phyloP scores from a whole-genome alignment of 2,113 vertebrate genomes.

The Antechinus flavipes region DNA sequence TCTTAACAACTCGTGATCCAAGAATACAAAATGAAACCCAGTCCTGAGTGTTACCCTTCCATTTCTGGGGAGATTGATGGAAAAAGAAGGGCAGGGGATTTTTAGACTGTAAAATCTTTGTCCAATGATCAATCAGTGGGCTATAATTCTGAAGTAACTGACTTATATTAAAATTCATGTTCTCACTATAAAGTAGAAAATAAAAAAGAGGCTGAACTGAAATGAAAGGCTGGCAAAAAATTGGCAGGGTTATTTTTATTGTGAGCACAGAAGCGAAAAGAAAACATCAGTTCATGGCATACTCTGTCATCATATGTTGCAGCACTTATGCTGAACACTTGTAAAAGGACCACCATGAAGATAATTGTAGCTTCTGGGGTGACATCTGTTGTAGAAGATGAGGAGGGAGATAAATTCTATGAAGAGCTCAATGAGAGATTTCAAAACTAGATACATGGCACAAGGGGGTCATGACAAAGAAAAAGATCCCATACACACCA shows the following conservation, averaged over 20 bases:
- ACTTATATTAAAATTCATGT: not conserved
- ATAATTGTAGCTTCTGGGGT: not conserved
- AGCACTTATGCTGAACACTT: not conserved
- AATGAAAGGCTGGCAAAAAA: not conserved
- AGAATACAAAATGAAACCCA: not conserved
- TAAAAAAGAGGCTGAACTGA: not conserved
- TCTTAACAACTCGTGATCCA: not conserved
- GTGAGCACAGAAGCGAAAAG: not conserved
- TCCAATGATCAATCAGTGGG: not conserved
- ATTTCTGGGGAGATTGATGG: not conserved
- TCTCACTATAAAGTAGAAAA: not conserved
- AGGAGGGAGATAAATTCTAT: constrained; percentile 2
- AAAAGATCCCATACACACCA: not conserved
- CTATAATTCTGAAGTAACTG: not conserved
- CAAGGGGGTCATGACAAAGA: not conserved
- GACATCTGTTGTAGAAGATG: not conserved
- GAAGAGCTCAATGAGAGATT: not conserved
- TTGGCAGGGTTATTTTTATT: not conserved
- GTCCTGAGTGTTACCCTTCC: not conserved
- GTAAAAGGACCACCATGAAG: not conserved
- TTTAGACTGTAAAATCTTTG: not conserved
- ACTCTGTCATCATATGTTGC: not conserved
- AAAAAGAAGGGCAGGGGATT: not conserved
- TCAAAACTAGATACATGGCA: not conserved
- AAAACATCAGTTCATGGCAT: not conserved